phyloP scores from a whole-genome alignment of 1,140 invertebrate genomes.

The Drosophila varians region DNA sequence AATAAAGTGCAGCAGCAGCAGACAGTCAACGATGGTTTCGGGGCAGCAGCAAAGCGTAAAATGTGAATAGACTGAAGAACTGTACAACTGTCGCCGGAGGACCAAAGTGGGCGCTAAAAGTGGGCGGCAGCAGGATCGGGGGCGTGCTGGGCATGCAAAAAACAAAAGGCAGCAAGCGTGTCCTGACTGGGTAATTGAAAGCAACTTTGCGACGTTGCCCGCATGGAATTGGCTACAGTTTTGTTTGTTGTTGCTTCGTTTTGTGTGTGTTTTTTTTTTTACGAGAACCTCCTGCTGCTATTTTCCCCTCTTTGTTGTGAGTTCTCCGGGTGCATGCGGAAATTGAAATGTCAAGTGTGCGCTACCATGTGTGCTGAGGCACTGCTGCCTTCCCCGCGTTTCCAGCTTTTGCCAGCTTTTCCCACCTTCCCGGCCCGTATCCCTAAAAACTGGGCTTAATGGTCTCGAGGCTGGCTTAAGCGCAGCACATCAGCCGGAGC shows the following conservation, averaged over 20 bases:
- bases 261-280: constrained; percentile 17
- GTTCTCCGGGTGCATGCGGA: constrained; percentile 61
- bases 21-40: constrained; percentile 49
- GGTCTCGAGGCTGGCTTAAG: constrained; percentile 46
- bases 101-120: not conserved
- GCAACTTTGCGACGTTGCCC: constrained; percentile 70
- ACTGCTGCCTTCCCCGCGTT: constrained; percentile 11
- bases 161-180: constrained; percentile 69
- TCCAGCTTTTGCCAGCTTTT: not conserved
- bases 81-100: constrained; percentile 34
- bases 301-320: constrained; percentile 42
- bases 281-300: constrained; percentile 22
- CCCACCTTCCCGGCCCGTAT: constrained; percentile 6
- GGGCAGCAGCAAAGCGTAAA: constrained; percentile 67
- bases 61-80: constrained; percentile 70
- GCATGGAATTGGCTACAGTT: constrained; percentile 67
- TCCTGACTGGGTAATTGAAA: constrained; percentile 76
- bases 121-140: constrained; percentile 24
- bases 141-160: constrained; percentile 66
- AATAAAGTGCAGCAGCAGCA: constrained; percentile 62
- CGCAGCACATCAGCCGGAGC: constrained; percentile 48
- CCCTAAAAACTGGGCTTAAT: constrained; percentile 46
- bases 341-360: constrained; percentile 74
- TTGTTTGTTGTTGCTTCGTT: constrained; percentile 8
- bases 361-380: constrained; percentile 50